Conservation (phyloP, 1,140 invertebrate species). For the Melipona quadrifasciata region DNA sequence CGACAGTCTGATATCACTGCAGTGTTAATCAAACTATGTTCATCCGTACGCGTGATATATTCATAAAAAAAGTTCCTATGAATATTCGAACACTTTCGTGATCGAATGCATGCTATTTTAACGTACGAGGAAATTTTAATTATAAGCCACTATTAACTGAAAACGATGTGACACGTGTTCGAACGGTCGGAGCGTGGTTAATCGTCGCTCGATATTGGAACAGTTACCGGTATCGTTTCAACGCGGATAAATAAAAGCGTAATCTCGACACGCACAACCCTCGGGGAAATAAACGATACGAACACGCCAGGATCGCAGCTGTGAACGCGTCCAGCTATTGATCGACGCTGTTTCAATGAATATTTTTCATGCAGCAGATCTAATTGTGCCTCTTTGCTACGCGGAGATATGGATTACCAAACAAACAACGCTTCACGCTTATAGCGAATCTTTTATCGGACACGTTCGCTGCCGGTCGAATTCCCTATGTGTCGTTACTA, state of each 20-base stretch:
- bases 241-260: slow-evolving; percentile 26
- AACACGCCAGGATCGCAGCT: slow-evolving; percentile 2
- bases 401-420: neutral
- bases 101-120: neutral
- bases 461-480: neutral
- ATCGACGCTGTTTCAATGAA: slow-evolving; percentile 21
- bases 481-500: neutral
- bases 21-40: too few relatives aligned
- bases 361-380: neutral
- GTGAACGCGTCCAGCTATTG: neutral
- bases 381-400: neutral
- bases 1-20: too few relatives aligned
- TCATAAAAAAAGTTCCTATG: too few relatives aligned
- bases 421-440: neutral
- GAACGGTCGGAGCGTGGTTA: neutral
- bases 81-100: too few relatives aligned
- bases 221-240: slow-evolving; percentile 38
- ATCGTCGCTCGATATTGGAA: neutral
- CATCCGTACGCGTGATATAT: too few relatives aligned
- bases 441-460: neutral
- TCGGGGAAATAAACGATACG: slow-evolving; percentile 22
- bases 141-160: neutral
- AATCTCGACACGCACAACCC: slow-evolving; percentile 19
- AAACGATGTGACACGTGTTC: neutral
- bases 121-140: neutral